Conservation (phyloP, 2,888 invertebrate genomes). For the Dicyrtomina minuta region DNA sequence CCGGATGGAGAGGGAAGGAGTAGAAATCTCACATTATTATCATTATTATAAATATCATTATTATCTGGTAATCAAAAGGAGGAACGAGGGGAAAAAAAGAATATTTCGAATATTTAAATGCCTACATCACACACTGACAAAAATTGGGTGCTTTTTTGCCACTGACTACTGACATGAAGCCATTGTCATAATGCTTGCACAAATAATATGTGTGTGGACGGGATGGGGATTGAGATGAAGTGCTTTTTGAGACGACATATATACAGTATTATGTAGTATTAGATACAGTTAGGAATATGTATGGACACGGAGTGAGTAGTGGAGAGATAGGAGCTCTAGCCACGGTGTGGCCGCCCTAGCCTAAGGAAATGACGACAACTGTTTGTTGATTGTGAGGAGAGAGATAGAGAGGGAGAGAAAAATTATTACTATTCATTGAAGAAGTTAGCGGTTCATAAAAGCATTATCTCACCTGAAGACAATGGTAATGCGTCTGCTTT, state of each 20-base stretch:
- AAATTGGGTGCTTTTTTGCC: not conserved
- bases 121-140: constrained; percentile 1
- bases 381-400: constrained; percentile 36
- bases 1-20: not conserved
- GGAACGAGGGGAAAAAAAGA: not conserved
- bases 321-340: constrained; percentile 13
- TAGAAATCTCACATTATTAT: not conserved
- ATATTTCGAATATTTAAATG: constrained; percentile 8
- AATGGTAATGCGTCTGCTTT: constrained; percentile 95
- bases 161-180: not conserved
- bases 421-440: constrained; percentile 28
- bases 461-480: constrained; percentile 70
- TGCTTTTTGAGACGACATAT: not conserved
- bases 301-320: not conserved
- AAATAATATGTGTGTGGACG: too few species aligned
- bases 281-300: constrained; percentile 1
- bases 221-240: too few species aligned
- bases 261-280: not conserved
- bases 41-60: constrained; percentile 8
- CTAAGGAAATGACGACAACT: constrained; percentile 40
- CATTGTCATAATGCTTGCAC: too few species aligned
- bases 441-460: constrained; percentile 17
- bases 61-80: constrained; percentile 14
- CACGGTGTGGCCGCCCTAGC: constrained; percentile 49
- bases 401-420: too few species aligned